Base-by-base conservation (phyloP, 2,888 invertebrate genomes). In the Podabrus alpinus region DNA sequence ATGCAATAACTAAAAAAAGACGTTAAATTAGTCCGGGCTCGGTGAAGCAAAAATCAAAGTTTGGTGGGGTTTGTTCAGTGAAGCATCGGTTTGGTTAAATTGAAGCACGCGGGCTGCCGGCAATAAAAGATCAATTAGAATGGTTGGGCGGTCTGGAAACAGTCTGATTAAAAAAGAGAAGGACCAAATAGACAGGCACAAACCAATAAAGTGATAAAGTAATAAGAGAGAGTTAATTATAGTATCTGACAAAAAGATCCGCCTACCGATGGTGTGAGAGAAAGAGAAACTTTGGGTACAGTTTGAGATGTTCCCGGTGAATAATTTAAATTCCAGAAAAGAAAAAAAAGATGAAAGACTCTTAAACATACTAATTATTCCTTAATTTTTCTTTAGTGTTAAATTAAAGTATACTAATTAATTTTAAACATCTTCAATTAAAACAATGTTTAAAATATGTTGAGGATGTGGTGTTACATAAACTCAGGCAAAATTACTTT, bases 141-240 rank as follows among this genome's bases (percentile, higher is more conserved):
- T 84, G 85, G 85, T 84, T 85, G 86, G 85, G 84, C 85, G 86
- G 85, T 85, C 83, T 86, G 85, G 85, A 84, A 86, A 86, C 86
- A 85, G 85, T 83, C 84, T 86, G 86, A 86, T 86, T 86, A 86
- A 86, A 86, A 86, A 86, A 86, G 86, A 86, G 86, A 86, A 85
- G 85, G 85, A 84, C 85, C 84, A 85, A 85, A 85, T 84, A 85
- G 86, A 85, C 85, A 85, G 84, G 85, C 86, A 85, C 86, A 86
- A 86, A 86, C 86, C 86, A 86, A 86, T 86, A 87, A 86, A 86
- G 86, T 86, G 86, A 86, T 86, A 86, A 77, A 77, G 77, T 75
- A 77, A 77, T 77, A 77, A 85, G 85, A 85, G 85, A 85, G 84
- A 86, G 85, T 86, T 86, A 86, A 86, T 86, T 86, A 86, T 85